Evolutionary conservation across 2,113 vertebrate genomes (phyloP), one percentile per base, ranked within the genome.

Genomic region (Rhodinocichla rosea): DNA sequence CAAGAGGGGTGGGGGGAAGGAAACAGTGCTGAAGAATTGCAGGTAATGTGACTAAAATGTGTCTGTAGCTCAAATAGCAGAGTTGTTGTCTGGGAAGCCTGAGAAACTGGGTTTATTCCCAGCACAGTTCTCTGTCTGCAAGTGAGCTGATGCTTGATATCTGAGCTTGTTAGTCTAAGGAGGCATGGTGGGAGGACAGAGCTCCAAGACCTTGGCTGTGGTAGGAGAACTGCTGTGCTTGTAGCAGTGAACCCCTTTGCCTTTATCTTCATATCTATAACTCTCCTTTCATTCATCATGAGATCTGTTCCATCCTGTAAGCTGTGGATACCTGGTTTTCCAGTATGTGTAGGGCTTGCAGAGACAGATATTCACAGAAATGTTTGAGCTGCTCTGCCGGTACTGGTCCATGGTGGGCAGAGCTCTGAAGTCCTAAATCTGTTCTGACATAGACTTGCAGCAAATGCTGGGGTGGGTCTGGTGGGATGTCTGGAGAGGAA

Each of bases 21-120:
- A 92, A 95, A 39, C 11, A 11, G 74, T 40, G 73, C 73, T 75
- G 83, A 82, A 86, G 64, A 93, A 77, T 60, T 89, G 80, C 62
- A 92, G 94, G 93, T 97, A 56, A 71, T 60, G 50, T 76, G 84
- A 82, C 90, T 79, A 47, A 95, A 94, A 75, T 57, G 55, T 78
- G 64, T 67, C 79, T 79, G 62, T 74, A 85, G 84, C 78, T 89
- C 59, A 47, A 40, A 90, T 33, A 81, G 81, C 74, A 78, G 73
- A 92, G 57, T 84, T 91, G n/a, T 80, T 92, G 65, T 87, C 73
- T 95, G 91, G 69, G 78, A 93, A 89, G 81, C 75, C 67, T 55
- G 80, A 57, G 65, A 89, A 93, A 49, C 47, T 59, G 69, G 53
- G 40, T 88, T 90, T 90, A 74, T 81, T 93, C 33, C 49, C 57